Base-by-base conservation (phyloP, 2,888 invertebrate genomes). In the Lasioglossum calceatum region DNA sequence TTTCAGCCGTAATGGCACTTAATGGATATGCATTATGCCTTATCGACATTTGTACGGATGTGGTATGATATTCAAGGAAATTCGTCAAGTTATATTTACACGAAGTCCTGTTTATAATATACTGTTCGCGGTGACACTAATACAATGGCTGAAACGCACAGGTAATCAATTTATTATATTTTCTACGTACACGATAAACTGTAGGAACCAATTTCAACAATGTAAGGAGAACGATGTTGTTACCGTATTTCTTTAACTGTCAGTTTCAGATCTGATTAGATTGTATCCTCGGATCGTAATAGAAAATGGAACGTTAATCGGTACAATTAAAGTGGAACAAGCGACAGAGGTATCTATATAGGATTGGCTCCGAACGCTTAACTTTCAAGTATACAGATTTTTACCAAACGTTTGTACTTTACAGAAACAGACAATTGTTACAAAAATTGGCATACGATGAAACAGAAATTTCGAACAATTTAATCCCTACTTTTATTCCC, bases 31-130 rank as follows among this genome's bases (percentile, higher is more conserved):
- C 50, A 54, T 67, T 16, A 42, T n/a, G 36, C 70, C 73, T 87
- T 86, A 86, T 87, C 87, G 76, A 54, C 61, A 79, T 81, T 44
- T 61, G 32, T 58, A 61, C 82, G 83, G 83, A 86, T 86, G 86
- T 86, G 83, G 86, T 79, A 23, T 58, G 74, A 14, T 61, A 61
- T 78, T 27, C 61, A 27, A 78, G 79, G 77, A 82, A 75, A 27
- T 75, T 77, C 39, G 14, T 72, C 47, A 72, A 73, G 36, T 36
- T 79, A 64, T 72, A 76, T 32, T 78, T 77, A 58, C 8, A 73
- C 54, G 50, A 70, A 19, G 19, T 47, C 27, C 72, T 77, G 70
- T 47, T 50, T 23, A 73, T 42, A 36, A 19, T 42, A 36, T 36
- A 23, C 16, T 12, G 67, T 44, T n/a, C n/a, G 23, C 3, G 44